phyloP scores from a whole-genome alignment of 2,113 vertebrate species.

The Rhabdornis inornatus region DNA sequence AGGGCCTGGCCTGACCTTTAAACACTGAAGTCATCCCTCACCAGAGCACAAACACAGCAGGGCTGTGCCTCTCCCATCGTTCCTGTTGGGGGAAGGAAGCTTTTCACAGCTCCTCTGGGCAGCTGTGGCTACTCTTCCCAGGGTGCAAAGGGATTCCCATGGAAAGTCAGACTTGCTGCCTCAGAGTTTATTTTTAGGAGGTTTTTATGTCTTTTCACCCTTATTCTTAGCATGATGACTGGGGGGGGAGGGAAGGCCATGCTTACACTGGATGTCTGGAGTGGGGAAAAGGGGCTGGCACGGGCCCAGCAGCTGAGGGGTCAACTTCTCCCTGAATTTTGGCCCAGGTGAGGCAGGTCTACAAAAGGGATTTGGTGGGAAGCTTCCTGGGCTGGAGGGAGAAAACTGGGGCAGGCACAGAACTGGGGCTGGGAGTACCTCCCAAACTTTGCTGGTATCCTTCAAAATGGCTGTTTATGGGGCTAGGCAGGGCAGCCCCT shows the following conservation, averaged over 20 bases:
- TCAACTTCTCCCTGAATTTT: not conserved
- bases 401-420: not conserved
- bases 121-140: not conserved
- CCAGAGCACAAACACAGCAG: not conserved
- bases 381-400: not conserved
- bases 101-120: not conserved
- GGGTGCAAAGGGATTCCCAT: not conserved
- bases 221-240: not conserved
- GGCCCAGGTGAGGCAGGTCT: not conserved
- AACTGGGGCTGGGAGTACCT: too few species aligned
- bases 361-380: not conserved
- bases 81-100: not conserved
- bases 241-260: not conserved
- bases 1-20: conserved; percentile 23
- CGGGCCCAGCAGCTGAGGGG: fast-evolving
- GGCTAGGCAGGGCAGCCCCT: not conserved
- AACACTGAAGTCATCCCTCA: conserved; percentile 53
- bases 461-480: not conserved
- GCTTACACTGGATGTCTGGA: not conserved
- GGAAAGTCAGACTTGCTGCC: not conserved
- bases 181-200: not conserved
- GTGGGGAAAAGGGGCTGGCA: not conserved
- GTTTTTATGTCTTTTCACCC: not conserved
- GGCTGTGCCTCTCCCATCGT: not conserved
- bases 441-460: not conserved